Base-by-base conservation (phyloP, 2,888 invertebrate genomes). In the Drosophila flavopinicola region DNA sequence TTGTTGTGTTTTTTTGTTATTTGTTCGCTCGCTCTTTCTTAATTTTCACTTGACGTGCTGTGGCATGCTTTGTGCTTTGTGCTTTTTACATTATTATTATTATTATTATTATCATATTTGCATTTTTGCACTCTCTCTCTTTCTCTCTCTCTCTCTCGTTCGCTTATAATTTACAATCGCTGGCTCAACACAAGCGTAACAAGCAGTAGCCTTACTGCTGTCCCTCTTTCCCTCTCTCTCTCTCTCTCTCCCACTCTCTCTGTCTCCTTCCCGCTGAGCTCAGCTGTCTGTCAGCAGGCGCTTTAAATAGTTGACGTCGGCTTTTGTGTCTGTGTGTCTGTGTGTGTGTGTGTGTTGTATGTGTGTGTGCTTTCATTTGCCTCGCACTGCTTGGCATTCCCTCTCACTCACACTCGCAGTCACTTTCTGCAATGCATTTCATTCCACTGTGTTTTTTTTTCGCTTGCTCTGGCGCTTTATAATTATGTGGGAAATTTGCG, bases 401-500 rank as follows among this genome's bases (percentile, higher is more conserved):
- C 29, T 57, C 44, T 54, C 42, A 23, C 41, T 49, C 53, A 23
- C 30, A 23, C 54, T 29, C 48, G n/a, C n/a, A n/a, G n/a, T n/a
- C n/a, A n/a, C n/a, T 37, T 63, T 29, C 32, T 37, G 10, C 9
- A 30, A 11, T 60, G 27, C 52, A 44, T 38, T 53, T 66, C 27
- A 58, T 59, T 57, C 51, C 29, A 45, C 45, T 25, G 11, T 23
- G 33, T 48, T 7, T 52, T 24, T 48, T 30, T 51, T 58, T 45
- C 45, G 30, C 56, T 39, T 5, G 23, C 71, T 44, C 23, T 47
- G 74, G 74, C 72, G 75, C 66, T 75, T 75, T 54, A 68, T 75
- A 87, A 87, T 83, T 87, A 85, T 83, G 87, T 83, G 83, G 66
- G 85, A 83, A 87, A 84, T 80, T 85, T 57, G 60, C 66, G 80